Evolutionary conservation across 2,888 invertebrate species (phyloP).

Genomic region (Antheraea assamensis): DNA sequence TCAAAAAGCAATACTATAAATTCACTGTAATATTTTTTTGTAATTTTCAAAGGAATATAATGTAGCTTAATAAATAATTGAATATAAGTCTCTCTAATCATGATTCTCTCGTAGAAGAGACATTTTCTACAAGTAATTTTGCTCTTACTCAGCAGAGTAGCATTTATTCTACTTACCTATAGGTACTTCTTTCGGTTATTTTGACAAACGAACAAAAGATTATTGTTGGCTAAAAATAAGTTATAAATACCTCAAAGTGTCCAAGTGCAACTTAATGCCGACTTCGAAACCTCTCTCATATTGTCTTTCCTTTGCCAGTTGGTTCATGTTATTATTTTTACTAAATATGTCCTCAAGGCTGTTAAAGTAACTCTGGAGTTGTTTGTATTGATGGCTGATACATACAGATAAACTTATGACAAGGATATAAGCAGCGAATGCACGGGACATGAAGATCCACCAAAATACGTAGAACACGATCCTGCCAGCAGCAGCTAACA

Average conservation of each 20-base stretch:
- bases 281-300: conserved; percentile 47
- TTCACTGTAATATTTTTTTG: no score
- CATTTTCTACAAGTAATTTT: no score
- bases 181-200: no score
- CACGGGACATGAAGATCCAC: conserved; percentile 45
- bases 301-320: conserved; percentile 41
- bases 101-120: no score
- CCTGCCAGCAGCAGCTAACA: conserved; percentile 35
- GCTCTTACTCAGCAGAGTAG: no score
- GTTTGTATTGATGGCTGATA: conserved; percentile 43
- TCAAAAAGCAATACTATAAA: no score
- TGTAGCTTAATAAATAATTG: no score
- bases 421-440: conserved; percentile 37
- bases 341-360: conserved; percentile 33
- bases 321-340: conserved; percentile 27
- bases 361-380: conserved; percentile 41
- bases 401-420: conserved; percentile 42
- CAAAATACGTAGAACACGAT: conserved; percentile 42
- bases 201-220: not conserved
- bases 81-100: no score
- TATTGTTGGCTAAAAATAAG: not conserved
- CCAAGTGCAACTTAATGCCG: conserved; percentile 53
- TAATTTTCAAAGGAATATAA: no score
- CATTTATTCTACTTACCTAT: no score
- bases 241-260: conserved; percentile 49